Base-by-base conservation (phyloP, 2,888 invertebrate genomes). In the Watsonalla binaria region DNA sequence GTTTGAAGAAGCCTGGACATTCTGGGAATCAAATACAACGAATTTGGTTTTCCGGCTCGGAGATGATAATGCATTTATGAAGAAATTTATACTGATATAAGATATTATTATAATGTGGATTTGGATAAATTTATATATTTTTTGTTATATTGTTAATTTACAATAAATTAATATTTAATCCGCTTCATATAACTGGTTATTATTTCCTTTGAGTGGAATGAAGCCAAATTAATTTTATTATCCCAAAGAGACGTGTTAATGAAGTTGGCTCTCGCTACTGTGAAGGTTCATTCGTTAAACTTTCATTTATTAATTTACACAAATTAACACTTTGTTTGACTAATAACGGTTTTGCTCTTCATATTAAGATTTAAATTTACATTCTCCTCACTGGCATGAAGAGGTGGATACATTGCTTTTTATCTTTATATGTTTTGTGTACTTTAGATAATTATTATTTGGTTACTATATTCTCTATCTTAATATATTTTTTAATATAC, bases 61-160 rank as follows among this genome's bases (percentile, higher is more conserved):
- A 75, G 71, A 76, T 69, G 71, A 76, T 69, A 68, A 70, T 84
- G 84, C 84, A 87, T 86, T 87, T 84, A 85, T 57, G 86, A 86
- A 86, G 84, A 86, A 63, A 61, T 68, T 61, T 63, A 61, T 55
- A 65, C 60, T 63, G 64, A 65, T 66, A 39, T 15, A 37, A 15
- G 8, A 13, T 37, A 68, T 71, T 65, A 53, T 68, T 69, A 70
- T 72, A 80, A 84, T 84, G 79, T 85, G 84, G 80, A 86, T 86
- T 86, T 84, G 82, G 83, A 84, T 70, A 42, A 42, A 11, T 42
- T 11, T 42, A 42, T 70, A 68, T 65, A 74, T 80, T 72, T 72
- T 69, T 76, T 77, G 76, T 81, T 69, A 78, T 79, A 37, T 49
- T 49, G 14, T 49, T 14, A 37, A 72, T 72, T 82, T 76, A 70